phyloP scores from a whole-genome alignment of 2,888 invertebrate species.

The Polymixis lichenea region DNA sequence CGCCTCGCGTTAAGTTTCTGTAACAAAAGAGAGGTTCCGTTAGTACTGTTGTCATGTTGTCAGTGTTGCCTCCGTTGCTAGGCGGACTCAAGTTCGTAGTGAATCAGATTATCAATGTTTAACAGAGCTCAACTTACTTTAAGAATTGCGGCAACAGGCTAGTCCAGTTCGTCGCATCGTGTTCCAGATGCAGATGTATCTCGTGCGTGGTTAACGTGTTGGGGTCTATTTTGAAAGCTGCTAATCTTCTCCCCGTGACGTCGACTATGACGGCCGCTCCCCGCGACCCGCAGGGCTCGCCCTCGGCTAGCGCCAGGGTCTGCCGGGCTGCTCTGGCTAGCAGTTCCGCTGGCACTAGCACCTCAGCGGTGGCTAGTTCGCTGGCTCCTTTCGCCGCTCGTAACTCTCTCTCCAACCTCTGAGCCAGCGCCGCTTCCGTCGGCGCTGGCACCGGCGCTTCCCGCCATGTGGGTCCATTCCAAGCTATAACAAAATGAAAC shows the following conservation, averaged over 20 bases:
- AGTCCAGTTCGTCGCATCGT: conserved; percentile 96
- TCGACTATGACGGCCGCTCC: conserved; percentile 96
- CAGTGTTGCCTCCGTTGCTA: conserved; percentile 41
- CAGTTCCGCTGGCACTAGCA: conserved; percentile 95
- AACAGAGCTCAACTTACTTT: conserved; percentile 92
- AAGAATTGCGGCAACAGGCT: conserved; percentile 96
- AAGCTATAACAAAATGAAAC: conserved; percentile 83
- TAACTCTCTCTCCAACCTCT: conserved; percentile 94
- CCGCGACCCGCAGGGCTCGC: conserved; percentile 96
- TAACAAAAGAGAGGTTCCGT: conserved; percentile 67
- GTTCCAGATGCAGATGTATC: conserved; percentile 96
- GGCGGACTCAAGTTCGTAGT: conserved; percentile 37
- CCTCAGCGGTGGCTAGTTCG: conserved; percentile 95
- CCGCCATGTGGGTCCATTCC: conserved; percentile 87
- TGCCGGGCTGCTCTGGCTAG: conserved; percentile 94
- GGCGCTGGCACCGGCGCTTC: conserved; percentile 88
- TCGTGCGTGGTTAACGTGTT: conserved; percentile 97
- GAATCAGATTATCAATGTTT: conserved; percentile 23
- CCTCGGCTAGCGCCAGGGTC: conserved; percentile 95
- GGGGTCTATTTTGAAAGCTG: conserved; percentile 96
- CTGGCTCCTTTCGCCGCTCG: conserved; percentile 94
- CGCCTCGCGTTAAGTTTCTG: conserved; percentile 96
- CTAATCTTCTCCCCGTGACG: conserved; percentile 94
- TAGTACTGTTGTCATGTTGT: conserved; percentile 57
- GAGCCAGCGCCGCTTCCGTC: conserved; percentile 93